These are phyloP conservation scores for Acromyrmex echinatior DNA, from an alignment of 1,140 invertebrate genomes.

Conservation along the genomic window DNA sequence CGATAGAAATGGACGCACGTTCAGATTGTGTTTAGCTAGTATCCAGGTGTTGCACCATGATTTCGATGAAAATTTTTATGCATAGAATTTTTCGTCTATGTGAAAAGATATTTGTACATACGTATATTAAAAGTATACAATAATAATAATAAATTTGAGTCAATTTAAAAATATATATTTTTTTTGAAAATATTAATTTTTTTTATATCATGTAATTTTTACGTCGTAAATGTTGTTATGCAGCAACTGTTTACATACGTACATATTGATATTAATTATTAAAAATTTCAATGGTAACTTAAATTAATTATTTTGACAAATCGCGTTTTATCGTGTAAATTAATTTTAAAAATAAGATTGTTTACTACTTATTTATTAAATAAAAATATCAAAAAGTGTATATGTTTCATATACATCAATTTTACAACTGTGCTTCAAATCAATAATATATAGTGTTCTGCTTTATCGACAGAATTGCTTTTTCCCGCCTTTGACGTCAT, in stretches of 20 bases:
- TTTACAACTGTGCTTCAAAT: slow-evolving; percentile 23
- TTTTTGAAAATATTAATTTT: background rate
- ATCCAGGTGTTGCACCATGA: slow-evolving; percentile 50
- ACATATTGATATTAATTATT: slow-evolving; percentile 17
- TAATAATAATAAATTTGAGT: background rate
- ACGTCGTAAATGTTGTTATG: background rate
- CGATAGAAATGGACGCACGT: slow-evolving; percentile 18
- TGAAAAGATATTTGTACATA: background rate
- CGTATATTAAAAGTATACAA: slow-evolving; percentile 17
- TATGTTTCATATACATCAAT: background rate
- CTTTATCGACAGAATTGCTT: slow-evolving; percentile 72
- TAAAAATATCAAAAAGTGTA: background rate
- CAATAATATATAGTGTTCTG: slow-evolving; percentile 70
- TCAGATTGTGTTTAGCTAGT: slow-evolving; percentile 25
- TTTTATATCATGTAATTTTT: background rate
- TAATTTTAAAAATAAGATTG: background rate
- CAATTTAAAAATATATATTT: background rate
- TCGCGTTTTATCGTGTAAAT: background rate
- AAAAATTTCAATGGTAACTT: background rate
- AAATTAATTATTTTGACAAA: background rate
- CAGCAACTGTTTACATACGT: background rate
- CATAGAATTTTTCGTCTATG: background rate
- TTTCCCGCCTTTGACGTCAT: background rate
- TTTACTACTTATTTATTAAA: background rate
- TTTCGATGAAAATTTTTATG: background rate